Conservation (phyloP, 2,888 invertebrate genomes). For the Pristionchus arcanus region DNA sequence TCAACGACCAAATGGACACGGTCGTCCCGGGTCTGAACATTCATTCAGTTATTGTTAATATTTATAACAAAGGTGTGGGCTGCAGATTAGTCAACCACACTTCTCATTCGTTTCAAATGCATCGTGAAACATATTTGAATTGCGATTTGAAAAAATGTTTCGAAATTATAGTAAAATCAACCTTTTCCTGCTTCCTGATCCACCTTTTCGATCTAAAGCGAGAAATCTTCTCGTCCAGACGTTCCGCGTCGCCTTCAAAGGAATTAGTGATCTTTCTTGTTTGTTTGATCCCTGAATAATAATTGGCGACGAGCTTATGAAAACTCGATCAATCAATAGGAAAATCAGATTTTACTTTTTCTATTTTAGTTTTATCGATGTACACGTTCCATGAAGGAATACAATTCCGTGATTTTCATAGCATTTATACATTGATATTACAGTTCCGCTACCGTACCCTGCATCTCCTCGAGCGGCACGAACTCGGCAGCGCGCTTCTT, state of each 20-base stretch:
- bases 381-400: too few species aligned
- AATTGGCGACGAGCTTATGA: too few species aligned
- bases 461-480: constrained; percentile 56
- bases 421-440: too few species aligned
- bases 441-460: neutral
- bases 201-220: neutral
- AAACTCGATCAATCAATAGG: too few species aligned
- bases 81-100: too few species aligned
- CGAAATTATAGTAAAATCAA: neutral
- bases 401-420: too few species aligned
- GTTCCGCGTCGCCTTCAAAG: neutral
- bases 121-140: neutral
- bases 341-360: too few species aligned
- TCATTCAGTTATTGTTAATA: constrained; percentile 57
- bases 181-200: constrained; percentile 40
- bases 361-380: too few species aligned
- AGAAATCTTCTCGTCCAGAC: constrained; percentile 27
- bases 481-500: constrained; percentile 46
- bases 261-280: too few species aligned
- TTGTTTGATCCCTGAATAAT: too few species aligned
- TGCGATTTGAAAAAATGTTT: neutral
- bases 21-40: constrained; percentile 14
- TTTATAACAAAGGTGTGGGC: neutral
- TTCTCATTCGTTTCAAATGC: neutral
- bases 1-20: constrained; percentile 73